Evolutionary conservation across 2,797 vertebrate genomes (phyloP), one percentile per base, ranked within the genome.

Genomic region (Hippoglossus hippoglossus): DNA sequence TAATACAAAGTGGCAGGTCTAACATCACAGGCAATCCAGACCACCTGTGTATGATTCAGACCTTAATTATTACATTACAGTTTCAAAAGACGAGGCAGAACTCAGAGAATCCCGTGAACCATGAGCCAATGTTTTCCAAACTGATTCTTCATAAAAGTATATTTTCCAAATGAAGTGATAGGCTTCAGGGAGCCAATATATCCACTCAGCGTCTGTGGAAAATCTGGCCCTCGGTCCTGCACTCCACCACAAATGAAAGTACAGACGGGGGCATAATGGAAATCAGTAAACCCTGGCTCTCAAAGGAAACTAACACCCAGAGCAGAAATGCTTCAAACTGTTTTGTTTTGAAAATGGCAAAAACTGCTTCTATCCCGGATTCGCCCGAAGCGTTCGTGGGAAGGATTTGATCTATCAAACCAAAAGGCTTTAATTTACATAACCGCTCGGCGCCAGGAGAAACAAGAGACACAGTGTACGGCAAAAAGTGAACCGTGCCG

Each of bases 371-470:
- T 76, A 82, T 85, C 78, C 79, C 71, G 68, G 70, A 82, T 82
- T 85, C 2, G 87, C 89, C 91, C 65, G 44, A 66, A 90, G 90
- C 86, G 18, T 81, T 90, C 49, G 66, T 78, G 80, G 83, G 85
- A 87, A 91, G 75, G 77, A 87, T 90, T 71, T 70, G 84, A 91
- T 90, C 78, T 82, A 88, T 91, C 89, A 89, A 90, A 92, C 87
- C 82, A 67, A 92, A 83, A 79, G 84, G 89, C 81, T 91, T 93
- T 90, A 73, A 94, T 94, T 94, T 93, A 89, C 87, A 89, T 89
- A 90, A 88, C 82, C 82, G 11, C 91, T 81, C 28, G 81, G 83
- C 87, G 89, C 92, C 93, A 91, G 87, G 66, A 85, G 81, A 93
- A 92, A 94, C 86, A 84, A 82, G 87, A 90, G 83, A 87, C 85